Evolutionary conservation across 2,888 invertebrate genomes (phyloP), one percentile per base, ranked within the genome.

Genomic region (Spisula solida): DNA sequence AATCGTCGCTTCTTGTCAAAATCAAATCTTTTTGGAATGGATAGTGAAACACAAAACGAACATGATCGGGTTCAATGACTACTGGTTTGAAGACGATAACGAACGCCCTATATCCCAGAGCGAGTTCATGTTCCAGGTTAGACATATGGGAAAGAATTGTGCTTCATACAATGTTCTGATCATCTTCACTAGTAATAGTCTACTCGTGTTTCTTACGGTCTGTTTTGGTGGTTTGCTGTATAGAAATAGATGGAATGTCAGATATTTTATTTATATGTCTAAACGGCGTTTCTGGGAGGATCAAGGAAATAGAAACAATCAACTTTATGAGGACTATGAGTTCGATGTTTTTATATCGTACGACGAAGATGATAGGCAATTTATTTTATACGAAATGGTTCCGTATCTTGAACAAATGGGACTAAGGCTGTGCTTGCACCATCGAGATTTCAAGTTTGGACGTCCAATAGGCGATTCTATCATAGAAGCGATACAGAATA

Each of bases 391-490:
- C 25, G 75, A 70, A 14, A 66, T 86, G 18, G 60, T 86, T 82
- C 80, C 87, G 31, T 51, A 78, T 2, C 18, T 91, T 0, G 86
- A 89, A 60, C 55, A 25, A 1, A n/a, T 75, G 18, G 93, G 89
- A 14, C 81, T 92, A 14, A 81, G 41, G 16, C 90, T 94, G n/a
- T 94, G 93, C 81, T 79, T 93, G 48, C 93, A 94, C 75, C 87
- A 93, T 29, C 87, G 92, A 56, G 93, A 94, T 82, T 94, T 94
- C 86, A 75, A 93, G 47, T 87, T 91, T 6, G 93, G 94, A 0
- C 86, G 85, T 70, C 81, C 90, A 6, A 93, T 94, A n/a, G 89
- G 92, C 0, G 90, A 82, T 18, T 94, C 93, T 80, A 94, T 94
- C 20, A 79, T 90, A 14, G 79, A 90, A 18, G 93, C 94, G 8